phyloP scores from a whole-genome alignment of 2,113 vertebrate species.

The Istiophorus platypterus region DNA sequence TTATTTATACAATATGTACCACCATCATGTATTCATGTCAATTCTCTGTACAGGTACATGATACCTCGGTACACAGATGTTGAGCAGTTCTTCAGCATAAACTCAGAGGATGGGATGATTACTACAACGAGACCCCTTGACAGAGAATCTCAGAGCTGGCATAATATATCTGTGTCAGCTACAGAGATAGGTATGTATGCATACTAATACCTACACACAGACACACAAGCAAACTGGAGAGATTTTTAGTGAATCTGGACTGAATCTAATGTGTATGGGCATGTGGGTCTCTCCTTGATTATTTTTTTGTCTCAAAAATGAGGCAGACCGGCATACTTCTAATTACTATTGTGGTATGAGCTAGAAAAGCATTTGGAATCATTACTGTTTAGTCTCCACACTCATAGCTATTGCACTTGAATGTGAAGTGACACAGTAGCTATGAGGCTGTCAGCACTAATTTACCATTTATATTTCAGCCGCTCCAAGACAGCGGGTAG shows the following conservation, averaged over 20 bases:
- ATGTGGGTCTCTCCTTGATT: not conserved
- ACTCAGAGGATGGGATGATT: conserved; percentile 93
- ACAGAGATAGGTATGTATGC: conserved; percentile 84
- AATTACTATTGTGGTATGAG: not conserved
- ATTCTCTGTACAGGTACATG: conserved; percentile 87
- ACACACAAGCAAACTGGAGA: not conserved
- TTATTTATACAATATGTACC: not conserved
- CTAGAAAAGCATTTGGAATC: conserved; percentile 3
- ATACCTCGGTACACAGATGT: conserved; percentile 96
- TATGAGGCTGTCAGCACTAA: not conserved
- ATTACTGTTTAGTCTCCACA: not conserved
- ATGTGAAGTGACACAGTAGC: conserved; percentile 17
- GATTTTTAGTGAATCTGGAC: not conserved
- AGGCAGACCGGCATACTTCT: not conserved
- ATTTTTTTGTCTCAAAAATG: not conserved
- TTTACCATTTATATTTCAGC: not conserved
- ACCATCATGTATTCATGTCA: fast-evolving
- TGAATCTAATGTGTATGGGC: not conserved
- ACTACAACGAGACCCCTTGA: conserved; percentile 93
- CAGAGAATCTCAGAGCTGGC: conserved; percentile 93
- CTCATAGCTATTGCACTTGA: not conserved
- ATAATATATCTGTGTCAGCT: conserved; percentile 96
- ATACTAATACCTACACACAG: not conserved
- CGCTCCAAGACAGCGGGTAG: not conserved
- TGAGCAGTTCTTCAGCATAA: conserved; percentile 94